These are phyloP conservation scores for Psococerastis gibbosa DNA, from an alignment of 2,888 invertebrate species.

Conservation along the genomic window DNA sequence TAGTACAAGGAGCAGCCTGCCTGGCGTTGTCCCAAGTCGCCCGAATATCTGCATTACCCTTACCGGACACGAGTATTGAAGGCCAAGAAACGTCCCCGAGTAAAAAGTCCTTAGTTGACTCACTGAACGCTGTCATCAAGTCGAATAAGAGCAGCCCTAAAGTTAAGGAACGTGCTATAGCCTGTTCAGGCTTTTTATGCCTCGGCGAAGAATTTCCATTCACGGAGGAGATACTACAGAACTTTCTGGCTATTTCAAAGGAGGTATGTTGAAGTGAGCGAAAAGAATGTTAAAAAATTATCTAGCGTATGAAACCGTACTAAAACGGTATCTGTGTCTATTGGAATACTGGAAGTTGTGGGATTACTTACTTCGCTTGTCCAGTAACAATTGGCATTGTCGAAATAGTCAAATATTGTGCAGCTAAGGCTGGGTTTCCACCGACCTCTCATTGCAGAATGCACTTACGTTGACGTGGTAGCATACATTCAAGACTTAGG, in stretches of 20 bases:
- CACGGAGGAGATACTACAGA: conserved; percentile 49
- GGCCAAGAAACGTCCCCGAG: conserved; percentile 30
- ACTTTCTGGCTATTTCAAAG: conserved; percentile 57
- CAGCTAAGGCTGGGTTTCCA: too few species aligned
- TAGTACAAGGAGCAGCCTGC: conserved; percentile 39
- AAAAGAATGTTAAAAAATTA: too few species aligned
- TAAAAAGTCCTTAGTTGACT: conserved; percentile 49
- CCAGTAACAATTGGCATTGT: too few species aligned
- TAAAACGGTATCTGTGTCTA: too few species aligned
- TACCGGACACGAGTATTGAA: conserved; percentile 30
- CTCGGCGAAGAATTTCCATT: conserved; percentile 64
- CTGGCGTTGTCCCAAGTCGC: conserved; percentile 40
- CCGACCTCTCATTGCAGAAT: too few species aligned
- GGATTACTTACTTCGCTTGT: too few species aligned
- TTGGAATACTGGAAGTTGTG: too few species aligned
- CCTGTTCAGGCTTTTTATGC: conserved; percentile 58
- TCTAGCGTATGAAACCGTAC: too few species aligned
- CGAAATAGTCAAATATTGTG: too few species aligned
- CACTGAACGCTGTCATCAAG: conserved; percentile 49
- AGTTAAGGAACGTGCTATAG: conserved; percentile 48
- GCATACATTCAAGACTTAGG: too few species aligned
- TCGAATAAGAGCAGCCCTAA: conserved; percentile 49
- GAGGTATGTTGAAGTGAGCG: too few species aligned
- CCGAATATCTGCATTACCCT: conserved; percentile 45
- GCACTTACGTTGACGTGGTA: too few species aligned